Evolutionary conservation across 2,113 vertebrate genomes (phyloP).

Genomic region (Lepus timidus): DNA sequence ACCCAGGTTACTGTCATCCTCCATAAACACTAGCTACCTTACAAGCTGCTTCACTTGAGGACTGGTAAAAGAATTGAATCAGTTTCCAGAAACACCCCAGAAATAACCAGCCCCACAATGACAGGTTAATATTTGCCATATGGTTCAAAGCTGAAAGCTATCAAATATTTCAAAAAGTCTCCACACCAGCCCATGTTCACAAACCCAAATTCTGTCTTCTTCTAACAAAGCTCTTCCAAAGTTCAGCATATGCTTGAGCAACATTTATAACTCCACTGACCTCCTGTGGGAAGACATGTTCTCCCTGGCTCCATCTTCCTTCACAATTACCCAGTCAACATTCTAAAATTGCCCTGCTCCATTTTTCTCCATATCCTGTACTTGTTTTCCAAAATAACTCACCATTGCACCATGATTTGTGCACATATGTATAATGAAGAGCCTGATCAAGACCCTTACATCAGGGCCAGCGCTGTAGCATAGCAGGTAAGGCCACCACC

Average conservation of each 20-base stretch:
- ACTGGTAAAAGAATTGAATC: not conserved
- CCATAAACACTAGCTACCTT: not conserved
- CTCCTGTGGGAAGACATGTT: not conserved
- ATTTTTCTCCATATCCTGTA: not conserved
- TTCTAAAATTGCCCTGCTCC: not conserved
- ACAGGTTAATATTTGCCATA: not conserved
- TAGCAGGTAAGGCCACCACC: no score
- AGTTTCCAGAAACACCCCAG: not conserved
- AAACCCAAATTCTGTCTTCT: not conserved
- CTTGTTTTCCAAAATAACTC: conserved; percentile 27
- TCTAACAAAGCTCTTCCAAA: not conserved
- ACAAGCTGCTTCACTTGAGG: not conserved
- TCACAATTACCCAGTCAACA: not conserved
- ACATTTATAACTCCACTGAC: not conserved
- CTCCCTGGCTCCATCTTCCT: not conserved
- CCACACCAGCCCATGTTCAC: not conserved
- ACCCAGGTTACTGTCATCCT: not conserved
- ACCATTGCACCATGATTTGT: not conserved
- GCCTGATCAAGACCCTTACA: not conserved
- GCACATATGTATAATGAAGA: not conserved
- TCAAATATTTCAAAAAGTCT: not conserved
- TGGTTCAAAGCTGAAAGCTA: not conserved
- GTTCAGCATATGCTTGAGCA: not conserved
- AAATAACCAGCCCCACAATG: not conserved
- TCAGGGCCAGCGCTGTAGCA: no score